Conservation (phyloP, 2,888 invertebrate genomes). For the Scrobipalpa atriplicella region DNA sequence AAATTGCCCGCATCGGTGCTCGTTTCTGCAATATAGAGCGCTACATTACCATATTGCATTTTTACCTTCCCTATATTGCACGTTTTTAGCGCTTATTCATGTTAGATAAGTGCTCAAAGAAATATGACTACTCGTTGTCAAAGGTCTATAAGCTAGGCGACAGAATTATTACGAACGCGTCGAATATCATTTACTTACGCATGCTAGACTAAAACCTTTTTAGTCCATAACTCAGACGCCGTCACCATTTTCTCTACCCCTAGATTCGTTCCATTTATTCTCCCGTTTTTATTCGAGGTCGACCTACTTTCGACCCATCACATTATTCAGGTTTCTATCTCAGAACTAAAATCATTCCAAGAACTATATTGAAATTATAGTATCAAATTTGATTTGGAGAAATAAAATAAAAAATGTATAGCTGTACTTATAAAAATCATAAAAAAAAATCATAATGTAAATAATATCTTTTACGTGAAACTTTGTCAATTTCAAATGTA, state of each 20-base stretch:
- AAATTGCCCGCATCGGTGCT: neutral
- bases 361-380: neutral
- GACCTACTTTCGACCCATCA: constrained; percentile 59
- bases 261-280: constrained; percentile 57
- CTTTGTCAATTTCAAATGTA: neutral
- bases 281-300: constrained; percentile 50
- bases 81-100: neutral
- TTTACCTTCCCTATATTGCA: neutral
- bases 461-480: neutral
- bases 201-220: constrained; percentile 32
- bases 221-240: constrained; percentile 44
- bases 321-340: constrained; percentile 45
- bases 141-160: neutral
- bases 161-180: neutral
- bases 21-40: neutral
- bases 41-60: constrained; percentile 10
- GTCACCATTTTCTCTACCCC: constrained; percentile 45
- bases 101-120: neutral
- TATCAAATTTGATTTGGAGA: neutral
- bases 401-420: no score
- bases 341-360: constrained; percentile 32
- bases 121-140: neutral
- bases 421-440: no score
- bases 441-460: no score
- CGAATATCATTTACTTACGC: constrained; percentile 16